These are phyloP conservation scores for Megaustenia siamemsis DNA, from an alignment of 2,888 invertebrate species.

Conservation along the genomic window DNA sequence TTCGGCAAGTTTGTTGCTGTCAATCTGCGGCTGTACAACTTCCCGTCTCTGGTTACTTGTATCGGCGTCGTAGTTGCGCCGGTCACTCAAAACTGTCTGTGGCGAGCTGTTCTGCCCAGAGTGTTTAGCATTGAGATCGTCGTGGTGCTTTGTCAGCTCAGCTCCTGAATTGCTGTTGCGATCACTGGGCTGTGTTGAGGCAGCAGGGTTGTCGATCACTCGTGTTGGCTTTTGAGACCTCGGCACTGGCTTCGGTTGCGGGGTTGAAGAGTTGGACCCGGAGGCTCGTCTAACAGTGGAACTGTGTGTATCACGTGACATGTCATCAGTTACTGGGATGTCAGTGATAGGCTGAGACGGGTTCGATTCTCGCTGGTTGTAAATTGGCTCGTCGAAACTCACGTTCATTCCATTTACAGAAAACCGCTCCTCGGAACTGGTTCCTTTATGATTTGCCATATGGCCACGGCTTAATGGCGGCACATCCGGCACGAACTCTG, in stretches of 20 bases:
- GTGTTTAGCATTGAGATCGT: not conserved
- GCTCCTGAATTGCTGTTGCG: not conserved
- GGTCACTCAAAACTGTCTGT: not conserved
- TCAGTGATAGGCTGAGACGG: conserved; percentile 14
- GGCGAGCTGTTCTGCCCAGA: not conserved
- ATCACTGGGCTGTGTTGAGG: not conserved
- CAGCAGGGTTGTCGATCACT: not conserved
- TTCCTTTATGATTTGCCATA: conserved; percentile 40
- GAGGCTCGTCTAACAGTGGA: not conserved
- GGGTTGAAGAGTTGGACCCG: not conserved
- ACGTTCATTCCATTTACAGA: conserved; percentile 66
- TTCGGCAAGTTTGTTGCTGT: not conserved
- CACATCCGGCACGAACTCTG: conserved; percentile 21
- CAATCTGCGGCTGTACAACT: not conserved
- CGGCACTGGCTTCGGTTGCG: conserved; percentile 42
- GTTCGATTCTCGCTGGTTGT: conserved; percentile 38
- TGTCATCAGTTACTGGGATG: not conserved
- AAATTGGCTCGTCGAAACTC: conserved; percentile 74
- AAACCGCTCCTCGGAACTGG: conserved; percentile 58
- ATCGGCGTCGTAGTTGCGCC: not conserved
- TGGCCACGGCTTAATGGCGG: conserved; percentile 18
- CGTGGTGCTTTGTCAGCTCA: not conserved
- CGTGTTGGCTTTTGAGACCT: conserved; percentile 16
- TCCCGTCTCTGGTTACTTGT: not conserved
- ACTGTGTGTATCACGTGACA: not conserved